phyloP scores from a whole-genome alignment of 2,113 vertebrate species.

The Sigmodon hispidus region DNA sequence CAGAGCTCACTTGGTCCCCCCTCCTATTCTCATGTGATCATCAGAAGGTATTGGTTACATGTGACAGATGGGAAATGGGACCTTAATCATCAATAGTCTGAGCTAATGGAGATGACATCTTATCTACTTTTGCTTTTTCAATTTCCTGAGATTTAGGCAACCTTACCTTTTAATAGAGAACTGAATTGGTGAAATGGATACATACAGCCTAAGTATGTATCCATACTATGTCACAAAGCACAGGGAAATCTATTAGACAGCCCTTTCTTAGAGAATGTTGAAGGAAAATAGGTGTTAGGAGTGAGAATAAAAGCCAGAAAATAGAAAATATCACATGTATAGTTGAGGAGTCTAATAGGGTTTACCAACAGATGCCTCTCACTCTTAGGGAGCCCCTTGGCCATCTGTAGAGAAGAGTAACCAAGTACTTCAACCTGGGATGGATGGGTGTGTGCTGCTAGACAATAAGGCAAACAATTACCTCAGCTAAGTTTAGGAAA shows the following conservation, averaged over 20 bases:
- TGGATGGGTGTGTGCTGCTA: not conserved
- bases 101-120: not conserved
- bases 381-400: not conserved
- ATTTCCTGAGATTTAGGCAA: slow-evolving; percentile 1
- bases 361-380: not conserved
- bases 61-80: not conserved
- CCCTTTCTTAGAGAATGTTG: not conserved
- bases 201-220: not conserved
- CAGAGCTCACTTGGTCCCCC: not conserved
- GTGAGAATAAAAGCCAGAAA: not conserved
- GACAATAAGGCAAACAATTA: not conserved
- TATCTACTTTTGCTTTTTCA: not conserved
- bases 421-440: not conserved
- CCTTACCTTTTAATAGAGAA: not conserved
- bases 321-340: not conserved
- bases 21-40: not conserved
- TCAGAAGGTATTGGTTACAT: rapidly evolving
- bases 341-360: not conserved
- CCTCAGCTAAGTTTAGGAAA: slow-evolving; percentile 25
- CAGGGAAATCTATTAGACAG: not conserved
- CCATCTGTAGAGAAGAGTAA: not conserved
- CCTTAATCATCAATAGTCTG: not conserved
- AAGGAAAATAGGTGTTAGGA: not conserved
- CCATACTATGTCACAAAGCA: no score
- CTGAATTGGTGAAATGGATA: not conserved